Conservation (phyloP, 2,797 vertebrate species). For the Spheniscus humboldti region DNA sequence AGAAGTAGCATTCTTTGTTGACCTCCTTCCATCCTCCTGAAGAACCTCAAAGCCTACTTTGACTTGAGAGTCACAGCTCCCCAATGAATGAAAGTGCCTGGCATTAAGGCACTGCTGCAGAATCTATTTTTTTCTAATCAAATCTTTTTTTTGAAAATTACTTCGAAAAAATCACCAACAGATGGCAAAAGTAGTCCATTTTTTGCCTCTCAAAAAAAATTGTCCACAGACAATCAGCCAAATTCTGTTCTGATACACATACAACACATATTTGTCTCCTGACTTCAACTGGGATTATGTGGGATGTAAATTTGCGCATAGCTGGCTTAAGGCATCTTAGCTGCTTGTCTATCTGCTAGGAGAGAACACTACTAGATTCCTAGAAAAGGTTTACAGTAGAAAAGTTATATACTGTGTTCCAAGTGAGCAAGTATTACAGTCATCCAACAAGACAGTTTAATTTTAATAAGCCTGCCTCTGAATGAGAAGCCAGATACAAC, state of each 20-base stretch:
- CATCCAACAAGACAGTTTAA: slow-evolving; percentile 14
- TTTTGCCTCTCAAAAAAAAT: not conserved
- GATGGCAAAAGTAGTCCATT: not conserved
- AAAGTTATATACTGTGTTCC: not conserved
- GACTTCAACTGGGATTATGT: not conserved
- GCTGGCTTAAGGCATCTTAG: not conserved
- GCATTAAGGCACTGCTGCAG: not conserved
- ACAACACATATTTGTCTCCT: not conserved
- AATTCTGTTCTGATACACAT: not conserved
- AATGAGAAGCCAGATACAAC: slow-evolving; percentile 36
- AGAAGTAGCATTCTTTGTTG: not conserved
- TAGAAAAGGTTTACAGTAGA: not conserved
- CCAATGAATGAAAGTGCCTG: not conserved
- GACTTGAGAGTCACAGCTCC: not conserved
- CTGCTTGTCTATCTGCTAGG: not conserved
- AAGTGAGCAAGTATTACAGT: not conserved
- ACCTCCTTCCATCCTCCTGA: not conserved
- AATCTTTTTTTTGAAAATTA: not conserved
- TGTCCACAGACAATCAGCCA: not conserved
- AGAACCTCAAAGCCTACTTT: not conserved
- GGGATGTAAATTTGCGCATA: not conserved
- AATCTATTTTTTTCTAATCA: not conserved
- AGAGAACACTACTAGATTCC: not conserved
- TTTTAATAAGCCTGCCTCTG: slow-evolving; percentile 13
- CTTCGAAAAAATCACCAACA: not conserved